Conservation (phyloP, 2,113 vertebrate species). For the Agapornis roseicollis region DNA sequence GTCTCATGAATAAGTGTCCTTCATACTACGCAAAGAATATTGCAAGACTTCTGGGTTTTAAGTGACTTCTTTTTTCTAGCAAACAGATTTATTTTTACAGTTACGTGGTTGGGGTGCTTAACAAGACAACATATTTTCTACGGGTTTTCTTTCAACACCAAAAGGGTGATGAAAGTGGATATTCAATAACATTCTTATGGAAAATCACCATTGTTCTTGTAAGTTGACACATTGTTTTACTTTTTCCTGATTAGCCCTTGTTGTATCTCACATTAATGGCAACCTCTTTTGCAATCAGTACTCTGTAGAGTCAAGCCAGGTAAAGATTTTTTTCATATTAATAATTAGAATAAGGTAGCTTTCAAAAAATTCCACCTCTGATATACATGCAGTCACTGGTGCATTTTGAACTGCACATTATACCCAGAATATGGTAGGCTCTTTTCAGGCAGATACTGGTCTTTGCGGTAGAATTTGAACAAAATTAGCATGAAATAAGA, state of each 20-base stretch:
- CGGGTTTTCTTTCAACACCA: not conserved
- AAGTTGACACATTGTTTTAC: not conserved
- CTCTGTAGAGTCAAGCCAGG: not conserved
- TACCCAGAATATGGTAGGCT: not conserved
- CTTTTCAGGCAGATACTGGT: not conserved
- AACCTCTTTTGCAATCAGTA: not conserved
- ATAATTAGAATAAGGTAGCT: not conserved
- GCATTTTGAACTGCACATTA: not conserved
- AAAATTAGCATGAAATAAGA: not conserved
- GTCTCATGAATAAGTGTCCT: not conserved
- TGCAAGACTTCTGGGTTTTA: not conserved
- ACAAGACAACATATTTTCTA: not conserved
- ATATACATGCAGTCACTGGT: not conserved
- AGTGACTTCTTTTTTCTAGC: not conserved
- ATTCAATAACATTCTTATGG: not conserved
- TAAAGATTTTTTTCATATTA: not conserved
- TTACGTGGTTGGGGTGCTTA: not conserved
- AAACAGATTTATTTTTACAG: not conserved
- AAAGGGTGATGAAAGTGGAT: not conserved
- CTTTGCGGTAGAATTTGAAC: not conserved
- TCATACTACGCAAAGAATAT: not conserved
- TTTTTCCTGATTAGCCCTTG: not conserved
- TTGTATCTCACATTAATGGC: not conserved
- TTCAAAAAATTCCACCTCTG: not conserved
- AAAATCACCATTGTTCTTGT: constrained; percentile 1